Percentiles rank a stretch among this genome's conserved stretches.
These are phyloP conservation scores for Cryptus viduatorius DNA, from an alignment of 2,888 invertebrate genomes.

Conservation along the genomic window DNA sequence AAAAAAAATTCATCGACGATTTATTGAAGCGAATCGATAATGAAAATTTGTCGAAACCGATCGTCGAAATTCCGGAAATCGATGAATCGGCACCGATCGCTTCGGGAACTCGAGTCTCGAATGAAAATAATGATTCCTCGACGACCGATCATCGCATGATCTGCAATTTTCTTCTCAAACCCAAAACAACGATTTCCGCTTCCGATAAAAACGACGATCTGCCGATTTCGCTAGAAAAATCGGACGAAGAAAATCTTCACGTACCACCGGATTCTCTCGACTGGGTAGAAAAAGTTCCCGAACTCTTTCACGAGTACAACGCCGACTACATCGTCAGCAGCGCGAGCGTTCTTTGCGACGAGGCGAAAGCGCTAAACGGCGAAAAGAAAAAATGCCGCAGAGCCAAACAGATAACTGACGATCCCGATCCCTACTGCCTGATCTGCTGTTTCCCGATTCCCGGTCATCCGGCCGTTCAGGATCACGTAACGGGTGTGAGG, in stretches of 20 bases:
- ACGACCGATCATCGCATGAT: background rate
- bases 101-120: background rate
- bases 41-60: background rate
- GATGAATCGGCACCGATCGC: background rate
- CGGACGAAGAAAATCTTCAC: background rate
- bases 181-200: background rate
- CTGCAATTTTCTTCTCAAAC: conserved; percentile 2
- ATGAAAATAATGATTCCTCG: background rate
- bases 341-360: background rate
- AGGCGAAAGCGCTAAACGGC: background rate
- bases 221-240: background rate
- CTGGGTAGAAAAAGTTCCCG: background rate
- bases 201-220: background rate
- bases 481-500: background rate
- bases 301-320: background rate
- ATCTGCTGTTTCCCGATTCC: conserved; percentile 14
- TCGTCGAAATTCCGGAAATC: background rate
- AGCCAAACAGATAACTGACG: background rate
- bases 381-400: background rate
- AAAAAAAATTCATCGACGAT: background rate
- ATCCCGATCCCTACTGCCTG: conserved; percentile 24
- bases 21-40: background rate
- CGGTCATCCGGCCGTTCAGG: background rate
- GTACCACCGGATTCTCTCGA: too few species aligned
- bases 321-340: conserved; percentile 14